These are phyloP conservation scores for Triplophysa yarkandensis DNA, from an alignment of 2,797 vertebrate species.

Conservation along the genomic window DNA sequence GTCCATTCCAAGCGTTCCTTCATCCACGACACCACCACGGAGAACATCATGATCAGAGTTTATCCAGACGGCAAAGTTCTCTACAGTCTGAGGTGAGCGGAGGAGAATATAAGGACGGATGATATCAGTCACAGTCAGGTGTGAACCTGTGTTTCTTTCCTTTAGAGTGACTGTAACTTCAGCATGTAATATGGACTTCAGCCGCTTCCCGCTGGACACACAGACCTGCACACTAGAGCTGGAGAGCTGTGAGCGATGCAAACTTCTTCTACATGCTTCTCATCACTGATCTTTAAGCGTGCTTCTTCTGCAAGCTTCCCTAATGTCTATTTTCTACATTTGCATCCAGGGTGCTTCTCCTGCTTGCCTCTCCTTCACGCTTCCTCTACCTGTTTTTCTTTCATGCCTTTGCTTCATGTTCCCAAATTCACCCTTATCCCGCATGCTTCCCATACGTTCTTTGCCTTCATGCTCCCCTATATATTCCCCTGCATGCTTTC, in stretches of 20 bases:
- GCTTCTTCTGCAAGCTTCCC: background rate
- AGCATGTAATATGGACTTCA: slow-evolving; percentile 98
- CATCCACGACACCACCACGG: slow-evolving; percentile 91
- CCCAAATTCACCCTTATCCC: too few species aligned
- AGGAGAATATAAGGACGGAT: background rate
- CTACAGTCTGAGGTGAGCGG: slow-evolving; percentile 86
- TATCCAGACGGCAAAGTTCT: slow-evolving; percentile 91
- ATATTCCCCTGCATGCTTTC: background rate
- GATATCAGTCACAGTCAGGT: background rate
- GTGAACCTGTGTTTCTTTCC: background rate
- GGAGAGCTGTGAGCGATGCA: slow-evolving; percentile 86
- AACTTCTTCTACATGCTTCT: background rate
- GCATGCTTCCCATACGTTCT: too few species aligned
- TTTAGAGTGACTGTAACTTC: slow-evolving; percentile 91
- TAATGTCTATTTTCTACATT: too few species aligned
- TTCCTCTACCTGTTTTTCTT: background rate
- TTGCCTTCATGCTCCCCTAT: too few species aligned
- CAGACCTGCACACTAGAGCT: slow-evolving; percentile 93
- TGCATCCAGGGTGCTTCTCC: background rate
- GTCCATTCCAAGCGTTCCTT: slow-evolving; percentile 94
- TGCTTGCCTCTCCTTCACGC: background rate
- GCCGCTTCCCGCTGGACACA: slow-evolving; percentile 90
- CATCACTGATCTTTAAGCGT: background rate
- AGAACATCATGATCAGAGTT: slow-evolving; percentile 91
- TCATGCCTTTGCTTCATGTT: too few species aligned